Conservation (phyloP, 2,113 vertebrate species). For the Tenrec ecaudatus region DNA sequence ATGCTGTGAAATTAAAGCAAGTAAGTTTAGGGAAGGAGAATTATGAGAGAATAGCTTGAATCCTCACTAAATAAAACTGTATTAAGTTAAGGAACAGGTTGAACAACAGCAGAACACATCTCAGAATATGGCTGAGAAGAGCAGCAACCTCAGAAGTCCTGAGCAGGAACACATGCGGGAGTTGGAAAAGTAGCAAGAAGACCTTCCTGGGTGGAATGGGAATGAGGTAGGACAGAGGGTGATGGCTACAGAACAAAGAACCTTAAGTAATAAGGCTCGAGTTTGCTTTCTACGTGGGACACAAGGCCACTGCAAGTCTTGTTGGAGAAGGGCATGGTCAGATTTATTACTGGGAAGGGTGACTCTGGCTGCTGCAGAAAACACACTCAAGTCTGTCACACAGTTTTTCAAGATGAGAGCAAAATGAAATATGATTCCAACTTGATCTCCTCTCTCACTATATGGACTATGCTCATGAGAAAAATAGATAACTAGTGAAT, state of each 20-base stretch:
- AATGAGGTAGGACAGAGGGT: not conserved
- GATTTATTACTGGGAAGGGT: constrained; percentile 22
- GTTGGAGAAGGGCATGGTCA: not conserved
- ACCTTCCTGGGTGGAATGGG: not conserved
- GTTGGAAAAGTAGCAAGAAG: not conserved
- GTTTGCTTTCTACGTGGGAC: not conserved
- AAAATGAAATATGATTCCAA: not conserved
- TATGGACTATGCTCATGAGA: not conserved
- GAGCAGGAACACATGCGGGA: not conserved
- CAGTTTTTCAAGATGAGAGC: constrained; percentile 8
- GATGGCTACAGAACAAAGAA: not conserved
- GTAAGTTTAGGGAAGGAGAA: not conserved
- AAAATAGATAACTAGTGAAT: constrained; percentile 7
- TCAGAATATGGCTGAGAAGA: not conserved
- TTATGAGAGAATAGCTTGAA: not conserved
- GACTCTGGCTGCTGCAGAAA: not conserved
- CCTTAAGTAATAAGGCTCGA: not conserved
- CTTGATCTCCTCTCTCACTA: not conserved
- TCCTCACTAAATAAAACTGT: not conserved
- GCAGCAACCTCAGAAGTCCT: not conserved
- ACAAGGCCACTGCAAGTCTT: not conserved
- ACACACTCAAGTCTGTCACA: not conserved
- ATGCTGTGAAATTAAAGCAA: not conserved
- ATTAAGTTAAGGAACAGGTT: not conserved
- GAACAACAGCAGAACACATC: not conserved